Conservation (phyloP, 1,140 invertebrate genomes). For the Pogonomyrmex barbatus region DNA sequence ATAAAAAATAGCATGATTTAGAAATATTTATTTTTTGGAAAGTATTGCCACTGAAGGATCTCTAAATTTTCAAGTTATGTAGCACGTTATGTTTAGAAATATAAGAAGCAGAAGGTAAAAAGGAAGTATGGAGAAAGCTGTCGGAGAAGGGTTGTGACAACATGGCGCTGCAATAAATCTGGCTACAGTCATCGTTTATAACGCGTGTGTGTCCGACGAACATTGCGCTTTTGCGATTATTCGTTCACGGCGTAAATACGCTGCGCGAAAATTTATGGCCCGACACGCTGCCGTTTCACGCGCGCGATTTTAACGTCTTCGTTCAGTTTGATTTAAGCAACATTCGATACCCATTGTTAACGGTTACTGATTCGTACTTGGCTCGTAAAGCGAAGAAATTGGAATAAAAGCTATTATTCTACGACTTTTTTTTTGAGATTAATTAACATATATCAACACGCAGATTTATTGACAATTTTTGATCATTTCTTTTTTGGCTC, state of each 20-base stretch:
- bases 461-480: neutral
- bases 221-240: slow-evolving; percentile 55
- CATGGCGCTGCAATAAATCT: slow-evolving; percentile 43
- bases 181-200: slow-evolving; percentile 44
- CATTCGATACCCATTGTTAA: slow-evolving; percentile 14
- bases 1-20: too few species aligned
- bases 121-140: slow-evolving; percentile 4
- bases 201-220: slow-evolving; percentile 34
- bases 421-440: slow-evolving; percentile 23
- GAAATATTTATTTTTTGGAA: too few species aligned
- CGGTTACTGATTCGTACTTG: neutral
- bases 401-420: neutral
- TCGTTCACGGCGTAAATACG: slow-evolving; percentile 60
- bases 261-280: slow-evolving; percentile 63
- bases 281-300: slow-evolving; percentile 44
- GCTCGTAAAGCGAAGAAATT: neutral
- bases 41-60: neutral
- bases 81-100: neutral
- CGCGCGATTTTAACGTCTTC: slow-evolving; percentile 69
- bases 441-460: neutral
- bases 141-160: slow-evolving; percentile 42
- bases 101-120: slow-evolving; percentile 4
- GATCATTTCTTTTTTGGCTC: too few species aligned
- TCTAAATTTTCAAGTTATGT: neutral
- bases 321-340: slow-evolving; percentile 64